Evolutionary conservation across 1,140 invertebrate genomes (phyloP), one percentile per base, ranked within the genome.

Genomic region (Archivesica marissinica): DNA sequence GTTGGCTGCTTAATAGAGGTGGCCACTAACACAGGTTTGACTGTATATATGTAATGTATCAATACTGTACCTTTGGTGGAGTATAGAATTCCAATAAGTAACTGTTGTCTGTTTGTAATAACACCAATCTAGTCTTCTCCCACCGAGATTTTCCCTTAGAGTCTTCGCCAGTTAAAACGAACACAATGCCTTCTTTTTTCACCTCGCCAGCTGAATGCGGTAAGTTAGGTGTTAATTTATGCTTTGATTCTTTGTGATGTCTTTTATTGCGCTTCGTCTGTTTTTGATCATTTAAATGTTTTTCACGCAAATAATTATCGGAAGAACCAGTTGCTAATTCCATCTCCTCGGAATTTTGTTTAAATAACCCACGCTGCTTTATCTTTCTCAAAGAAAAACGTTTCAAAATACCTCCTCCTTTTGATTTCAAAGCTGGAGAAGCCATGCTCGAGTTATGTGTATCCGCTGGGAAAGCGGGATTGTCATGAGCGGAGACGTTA

Each of bases 71-170:
- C 95, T 99, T 99, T 7, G 98, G 98, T 30, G 98, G 98, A 23
- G 97, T 97, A 94, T 98, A 99, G 94, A 99, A 99, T 92, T 99
- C 98, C 41, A 99, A 94, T 96, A 99, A 98, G 90, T 98, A 98
- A 41, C 98, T 98, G 38, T 98, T 98, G 54, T 97, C 97, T 3
- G 97, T 97, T 94, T 98, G 98, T 13, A 99, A 96, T 47, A 99
- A 93, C 0, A 97, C 97, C 70, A 99, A 93, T 87, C 97, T 95
- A 93, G 98, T 99, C 93, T 97, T 98, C 91, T 99, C 98, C 98
- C 98, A 99, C 93, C 98, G 98, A 61, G 98, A 97, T 61, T 97
- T 97, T 4, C 97, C 97, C 93, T 98, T 97, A 20, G 97, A 95
- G 93, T 99, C 98, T 79, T 93, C 92, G 13, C 91, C 92, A 17